These are phyloP conservation scores for Cosmia pyralina DNA, from an alignment of 2,888 invertebrate species.

Conservation along the genomic window DNA sequence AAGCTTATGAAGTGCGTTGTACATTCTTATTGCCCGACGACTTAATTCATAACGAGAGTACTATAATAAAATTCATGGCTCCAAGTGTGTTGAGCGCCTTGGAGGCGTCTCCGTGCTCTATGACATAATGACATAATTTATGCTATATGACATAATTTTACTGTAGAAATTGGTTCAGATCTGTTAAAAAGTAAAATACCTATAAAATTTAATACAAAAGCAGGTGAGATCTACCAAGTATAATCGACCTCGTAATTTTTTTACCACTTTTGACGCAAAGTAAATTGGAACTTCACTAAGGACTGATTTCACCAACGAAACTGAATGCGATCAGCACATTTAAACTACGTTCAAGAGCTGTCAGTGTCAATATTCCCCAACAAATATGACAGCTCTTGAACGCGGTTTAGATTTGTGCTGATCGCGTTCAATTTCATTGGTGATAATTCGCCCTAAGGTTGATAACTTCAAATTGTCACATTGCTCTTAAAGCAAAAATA, in stretches of 20 bases:
- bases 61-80: neutral
- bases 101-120: neutral
- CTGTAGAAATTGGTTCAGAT: slow-evolving; percentile 43
- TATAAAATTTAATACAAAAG: neutral
- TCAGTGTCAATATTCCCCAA: no score
- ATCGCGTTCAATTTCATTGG: no score
- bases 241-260: neutral
- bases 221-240: slow-evolving; percentile 15
- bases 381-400: no score
- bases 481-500: neutral
- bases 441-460: neutral
- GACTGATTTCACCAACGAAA: no score
- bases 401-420: no score
- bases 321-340: no score
- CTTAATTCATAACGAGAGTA: neutral
- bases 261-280: neutral
- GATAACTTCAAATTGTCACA: neutral
- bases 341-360: no score
- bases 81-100: neutral
- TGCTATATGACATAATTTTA: slow-evolving; percentile 5
- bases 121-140: no score
- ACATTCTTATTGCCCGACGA: no score
- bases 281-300: neutral
- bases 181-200: slow-evolving; percentile 14
- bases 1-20: no score